Evolutionary conservation across 1,140 invertebrate species (phyloP).

Genomic region (Daktulosphaira vitifoliae): DNA sequence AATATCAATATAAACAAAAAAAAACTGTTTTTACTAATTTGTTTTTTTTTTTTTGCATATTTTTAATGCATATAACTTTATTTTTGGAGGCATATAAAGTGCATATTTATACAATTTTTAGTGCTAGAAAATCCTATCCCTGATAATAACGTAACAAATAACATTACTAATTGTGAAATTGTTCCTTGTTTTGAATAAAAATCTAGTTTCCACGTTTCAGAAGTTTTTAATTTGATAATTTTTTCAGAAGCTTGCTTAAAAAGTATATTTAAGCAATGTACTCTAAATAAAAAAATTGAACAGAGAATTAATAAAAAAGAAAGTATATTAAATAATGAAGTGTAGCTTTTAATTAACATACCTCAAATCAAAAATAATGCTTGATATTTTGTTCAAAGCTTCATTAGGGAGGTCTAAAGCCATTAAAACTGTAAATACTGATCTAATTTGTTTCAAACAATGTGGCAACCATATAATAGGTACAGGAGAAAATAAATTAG

Average conservation of each 20-base stretch:
- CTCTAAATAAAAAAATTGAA: conserved; percentile 45
- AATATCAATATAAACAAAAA: too few species aligned
- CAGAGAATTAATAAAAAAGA: conserved; percentile 26
- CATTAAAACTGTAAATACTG: conserved; percentile 59
- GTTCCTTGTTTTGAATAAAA: conserved; percentile 70
- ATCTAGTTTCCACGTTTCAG: conserved; percentile 83
- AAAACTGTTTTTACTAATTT: too few species aligned
- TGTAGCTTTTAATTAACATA: conserved; percentile 37
- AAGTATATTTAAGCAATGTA: conserved; percentile 75
- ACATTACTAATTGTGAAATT: conserved; percentile 68
- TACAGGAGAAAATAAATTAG: conserved; percentile 12
- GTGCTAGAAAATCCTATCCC: too few species aligned
- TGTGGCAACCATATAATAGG: conserved; percentile 60
- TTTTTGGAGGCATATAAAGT: too few species aligned
- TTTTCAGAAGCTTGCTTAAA: conserved; percentile 75
- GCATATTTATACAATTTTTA: too few species aligned
- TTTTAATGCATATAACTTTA: too few species aligned
- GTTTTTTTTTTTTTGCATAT: too few species aligned
- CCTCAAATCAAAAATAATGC: conserved; percentile 75
- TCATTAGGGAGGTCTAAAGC: conserved; percentile 70
- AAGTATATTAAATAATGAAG: neutral
- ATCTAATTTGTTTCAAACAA: conserved; percentile 62
- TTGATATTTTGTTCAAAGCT: conserved; percentile 70
- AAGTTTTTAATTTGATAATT: conserved; percentile 62
- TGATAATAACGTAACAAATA: too few species aligned